Conservation (phyloP, 2,888 invertebrate species). For the Drosophila austrosaltans region DNA sequence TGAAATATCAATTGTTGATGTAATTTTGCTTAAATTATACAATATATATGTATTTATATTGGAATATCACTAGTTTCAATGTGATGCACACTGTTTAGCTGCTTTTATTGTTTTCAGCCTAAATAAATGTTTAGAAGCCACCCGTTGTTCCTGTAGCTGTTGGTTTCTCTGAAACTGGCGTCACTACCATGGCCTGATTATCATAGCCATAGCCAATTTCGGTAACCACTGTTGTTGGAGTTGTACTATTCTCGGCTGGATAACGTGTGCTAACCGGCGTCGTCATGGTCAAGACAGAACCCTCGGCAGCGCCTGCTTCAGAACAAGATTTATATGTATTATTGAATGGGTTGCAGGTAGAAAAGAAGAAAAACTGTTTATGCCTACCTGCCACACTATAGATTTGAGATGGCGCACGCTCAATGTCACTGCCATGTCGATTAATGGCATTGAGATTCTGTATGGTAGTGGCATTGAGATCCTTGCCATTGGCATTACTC, state of each 20-base stretch:
- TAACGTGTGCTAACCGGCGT: slow-evolving; percentile 89
- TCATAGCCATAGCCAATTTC: slow-evolving; percentile 89
- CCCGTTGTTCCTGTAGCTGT: slow-evolving; percentile 45
- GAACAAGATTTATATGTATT: not conserved
- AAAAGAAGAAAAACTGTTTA: not conserved
- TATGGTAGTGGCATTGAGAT: slow-evolving; percentile 78
- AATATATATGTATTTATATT: slow-evolving; percentile 34
- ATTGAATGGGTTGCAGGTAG: slow-evolving; percentile 33
- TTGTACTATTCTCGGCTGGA: slow-evolving; percentile 89
- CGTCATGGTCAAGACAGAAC: slow-evolving; percentile 87
- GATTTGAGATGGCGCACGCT: slow-evolving; percentile 80
- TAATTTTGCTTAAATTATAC: slow-evolving; percentile 28
- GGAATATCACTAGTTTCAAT: slow-evolving; percentile 68
- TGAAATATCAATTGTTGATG: slow-evolving; percentile 20
- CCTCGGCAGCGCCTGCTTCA: slow-evolving; percentile 84
- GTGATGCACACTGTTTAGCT: slow-evolving; percentile 66
- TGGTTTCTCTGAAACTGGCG: slow-evolving; percentile 83
- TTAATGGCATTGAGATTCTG: slow-evolving; percentile 78
- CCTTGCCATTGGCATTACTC: slow-evolving; percentile 66
- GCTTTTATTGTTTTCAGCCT: slow-evolving; percentile 10
- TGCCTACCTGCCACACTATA: slow-evolving; percentile 80
- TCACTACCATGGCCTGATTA: slow-evolving; percentile 90
- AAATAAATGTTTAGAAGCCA: slow-evolving; percentile 50
- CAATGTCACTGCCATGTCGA: slow-evolving; percentile 66
- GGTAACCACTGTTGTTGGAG: slow-evolving; percentile 85